phyloP scores from a whole-genome alignment of 2,797 vertebrate genomes.

The Rhinella marina region DNA sequence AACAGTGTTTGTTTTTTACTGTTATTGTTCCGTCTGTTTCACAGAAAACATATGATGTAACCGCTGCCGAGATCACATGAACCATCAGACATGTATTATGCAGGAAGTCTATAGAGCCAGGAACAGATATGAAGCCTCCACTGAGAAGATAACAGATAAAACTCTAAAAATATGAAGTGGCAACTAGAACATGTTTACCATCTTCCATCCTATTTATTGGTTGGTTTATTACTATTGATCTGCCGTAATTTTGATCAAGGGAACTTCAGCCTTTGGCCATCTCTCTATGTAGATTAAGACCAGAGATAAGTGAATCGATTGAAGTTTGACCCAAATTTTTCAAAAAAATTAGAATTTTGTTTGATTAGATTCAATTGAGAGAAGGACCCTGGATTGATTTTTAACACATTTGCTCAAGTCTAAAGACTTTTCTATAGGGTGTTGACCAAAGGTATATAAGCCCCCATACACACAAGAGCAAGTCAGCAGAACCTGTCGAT shows the following conservation, averaged over 20 bases:
- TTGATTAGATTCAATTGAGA: too few species aligned
- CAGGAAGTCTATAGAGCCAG: conserved; percentile 29
- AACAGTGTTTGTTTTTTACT: conserved; percentile 27
- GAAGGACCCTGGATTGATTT: too few species aligned
- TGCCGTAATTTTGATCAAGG: background rate
- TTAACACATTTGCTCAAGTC: too few species aligned
- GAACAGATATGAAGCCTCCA: conserved; percentile 29
- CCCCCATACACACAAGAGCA: too few species aligned
- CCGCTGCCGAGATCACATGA: background rate
- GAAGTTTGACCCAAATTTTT: too few species aligned
- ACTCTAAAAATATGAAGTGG: too few species aligned
- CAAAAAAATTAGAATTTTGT: too few species aligned
- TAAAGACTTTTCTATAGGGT: too few species aligned
- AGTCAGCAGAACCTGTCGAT: too few species aligned
- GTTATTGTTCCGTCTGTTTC: conserved; percentile 53
- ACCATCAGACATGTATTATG: conserved; percentile 20
- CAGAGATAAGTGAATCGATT: too few species aligned
- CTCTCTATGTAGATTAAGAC: too few species aligned
- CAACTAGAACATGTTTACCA: background rate
- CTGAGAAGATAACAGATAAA: conserved; percentile 8
- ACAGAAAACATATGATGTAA: conserved; percentile 54
- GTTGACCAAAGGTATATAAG: too few species aligned
- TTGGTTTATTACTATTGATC: background rate
- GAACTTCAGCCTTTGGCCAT: background rate
- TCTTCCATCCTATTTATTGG: background rate